phyloP scores from a whole-genome alignment of 2,888 invertebrate species.

The Orgyia antiqua region DNA sequence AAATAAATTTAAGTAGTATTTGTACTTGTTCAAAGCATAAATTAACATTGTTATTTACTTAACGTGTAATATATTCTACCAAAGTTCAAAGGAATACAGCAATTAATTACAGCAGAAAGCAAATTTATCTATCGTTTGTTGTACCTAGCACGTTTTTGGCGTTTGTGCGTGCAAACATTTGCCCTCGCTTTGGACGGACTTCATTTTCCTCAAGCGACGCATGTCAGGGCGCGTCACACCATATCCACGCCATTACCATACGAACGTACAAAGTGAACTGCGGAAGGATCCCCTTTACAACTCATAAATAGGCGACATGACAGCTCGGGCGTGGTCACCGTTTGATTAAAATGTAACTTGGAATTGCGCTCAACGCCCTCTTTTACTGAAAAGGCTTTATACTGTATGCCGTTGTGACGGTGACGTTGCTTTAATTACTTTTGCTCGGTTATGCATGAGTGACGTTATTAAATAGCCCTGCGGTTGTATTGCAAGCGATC shows the following conservation, averaged over 20 bases:
- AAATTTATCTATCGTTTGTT: constrained; percentile 20
- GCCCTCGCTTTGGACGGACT: constrained; percentile 44
- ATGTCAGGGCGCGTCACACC: constrained; percentile 65
- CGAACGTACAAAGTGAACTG: constrained; percentile 52
- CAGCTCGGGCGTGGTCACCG: constrained; percentile 59
- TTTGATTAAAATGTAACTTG: constrained; percentile 69
- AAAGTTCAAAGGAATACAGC: constrained; percentile 20
- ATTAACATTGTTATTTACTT: too few species aligned
- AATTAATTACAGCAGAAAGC: constrained; percentile 21
- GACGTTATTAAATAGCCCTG: constrained; percentile 45
- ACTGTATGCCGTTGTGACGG: constrained; percentile 41
- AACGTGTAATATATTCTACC: too few species aligned
- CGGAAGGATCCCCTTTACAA: constrained; percentile 58
- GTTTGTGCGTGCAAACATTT: constrained; percentile 30
- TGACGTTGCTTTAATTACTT: constrained; percentile 63
- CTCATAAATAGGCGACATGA: constrained; percentile 63
- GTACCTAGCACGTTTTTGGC: constrained; percentile 18
- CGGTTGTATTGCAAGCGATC: constrained; percentile 38
- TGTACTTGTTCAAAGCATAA: too few species aligned
- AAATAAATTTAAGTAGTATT: too few species aligned
- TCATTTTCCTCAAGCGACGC: constrained; percentile 64
- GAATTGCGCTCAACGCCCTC: constrained; percentile 44
- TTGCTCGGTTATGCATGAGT: constrained; percentile 49
- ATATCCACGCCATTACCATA: constrained; percentile 67
- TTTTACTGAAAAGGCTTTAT: constrained; percentile 42